phyloP scores from a whole-genome alignment of 2,888 invertebrate genomes.

The Junonia oenone region DNA sequence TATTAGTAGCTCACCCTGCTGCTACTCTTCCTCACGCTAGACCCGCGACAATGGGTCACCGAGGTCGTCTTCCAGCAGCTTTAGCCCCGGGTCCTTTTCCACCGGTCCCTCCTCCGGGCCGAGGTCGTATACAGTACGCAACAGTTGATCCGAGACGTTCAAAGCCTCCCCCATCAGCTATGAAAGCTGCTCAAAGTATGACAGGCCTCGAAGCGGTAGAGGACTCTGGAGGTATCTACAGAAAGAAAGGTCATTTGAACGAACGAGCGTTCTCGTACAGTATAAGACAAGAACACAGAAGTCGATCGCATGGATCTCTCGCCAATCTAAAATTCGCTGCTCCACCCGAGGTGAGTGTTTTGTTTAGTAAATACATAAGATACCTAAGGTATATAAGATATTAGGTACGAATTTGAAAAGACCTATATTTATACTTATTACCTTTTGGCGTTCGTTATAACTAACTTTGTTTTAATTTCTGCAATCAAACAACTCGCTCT shows the following conservation, averaged over 20 bases:
- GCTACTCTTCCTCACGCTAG: slow-evolving; percentile 68
- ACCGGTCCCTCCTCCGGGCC: slow-evolving; percentile 55
- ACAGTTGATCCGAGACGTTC: slow-evolving; percentile 82
- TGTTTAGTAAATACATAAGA: neutral
- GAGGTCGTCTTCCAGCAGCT: slow-evolving; percentile 81
- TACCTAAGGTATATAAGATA: too few species aligned
- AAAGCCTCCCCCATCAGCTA: slow-evolving; percentile 81
- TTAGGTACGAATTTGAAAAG: too few species aligned
- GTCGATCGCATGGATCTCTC: slow-evolving; percentile 93
- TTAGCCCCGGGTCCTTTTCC: slow-evolving; percentile 67
- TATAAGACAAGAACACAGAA: slow-evolving; percentile 94
- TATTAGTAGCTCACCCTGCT: slow-evolving; percentile 69
- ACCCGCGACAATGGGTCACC: slow-evolving; percentile 74
- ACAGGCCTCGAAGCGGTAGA: slow-evolving; percentile 83
- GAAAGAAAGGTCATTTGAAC: slow-evolving; percentile 94
- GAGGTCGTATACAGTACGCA: slow-evolving; percentile 78
- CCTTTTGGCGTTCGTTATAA: too few species aligned
- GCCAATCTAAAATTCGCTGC: slow-evolving; percentile 94
- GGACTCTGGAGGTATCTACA: slow-evolving; percentile 86
- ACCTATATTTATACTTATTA: too few species aligned
- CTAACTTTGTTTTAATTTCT: neutral
- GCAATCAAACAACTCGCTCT: neutral
- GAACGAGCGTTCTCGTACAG: slow-evolving; percentile 96
- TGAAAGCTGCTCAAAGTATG: slow-evolving; percentile 84
- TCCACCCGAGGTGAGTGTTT: slow-evolving; percentile 76